Percentiles rank a stretch among this genome's conserved stretches.
phyloP scores from a whole-genome alignment of 2,113 vertebrate species.

The Taxidea taxus region DNA sequence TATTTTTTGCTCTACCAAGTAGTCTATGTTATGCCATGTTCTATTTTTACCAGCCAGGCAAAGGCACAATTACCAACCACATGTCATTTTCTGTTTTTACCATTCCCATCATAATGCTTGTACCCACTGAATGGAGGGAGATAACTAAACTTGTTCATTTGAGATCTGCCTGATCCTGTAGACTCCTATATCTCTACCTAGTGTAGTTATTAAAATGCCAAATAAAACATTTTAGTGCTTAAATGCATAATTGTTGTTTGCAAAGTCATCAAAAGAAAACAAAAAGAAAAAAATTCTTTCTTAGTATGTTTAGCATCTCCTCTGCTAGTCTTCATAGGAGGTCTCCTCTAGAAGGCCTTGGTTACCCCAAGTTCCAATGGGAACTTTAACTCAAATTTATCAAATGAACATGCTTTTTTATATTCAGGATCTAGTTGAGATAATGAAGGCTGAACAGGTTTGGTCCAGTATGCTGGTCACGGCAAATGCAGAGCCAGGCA shows the following conservation, averaged over 20 bases:
- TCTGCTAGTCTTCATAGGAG: conserved; percentile 89
- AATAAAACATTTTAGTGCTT: conserved; percentile 88
- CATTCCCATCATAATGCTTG: conserved; percentile 91
- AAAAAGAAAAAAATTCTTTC: conserved; percentile 68
- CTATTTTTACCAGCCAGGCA: not conserved
- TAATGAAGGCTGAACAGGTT: not conserved
- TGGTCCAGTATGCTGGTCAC: not conserved
- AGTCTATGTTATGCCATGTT: not conserved
- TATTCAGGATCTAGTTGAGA: not conserved
- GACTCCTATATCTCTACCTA: conserved; percentile 87
- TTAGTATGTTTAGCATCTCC: conserved; percentile 88
- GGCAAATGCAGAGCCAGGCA: fast-evolving
- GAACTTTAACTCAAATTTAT: not conserved
- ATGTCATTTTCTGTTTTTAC: conserved; percentile 56
- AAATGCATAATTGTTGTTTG: conserved; percentile 85
- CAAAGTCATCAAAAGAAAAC: conserved; percentile 88
- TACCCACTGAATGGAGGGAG: conserved; percentile 90
- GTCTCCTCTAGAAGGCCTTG: conserved; percentile 84
- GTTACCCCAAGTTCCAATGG: not conserved
- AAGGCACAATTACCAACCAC: not conserved
- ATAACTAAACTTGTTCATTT: conserved; percentile 94
- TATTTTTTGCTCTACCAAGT: not conserved
- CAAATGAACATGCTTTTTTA: not conserved
- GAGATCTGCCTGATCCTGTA: conserved; percentile 94
- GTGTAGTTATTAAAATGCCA: conserved; percentile 90